Base-by-base conservation (phyloP, 2,888 invertebrate genomes). In the Dendrolimus pini region DNA sequence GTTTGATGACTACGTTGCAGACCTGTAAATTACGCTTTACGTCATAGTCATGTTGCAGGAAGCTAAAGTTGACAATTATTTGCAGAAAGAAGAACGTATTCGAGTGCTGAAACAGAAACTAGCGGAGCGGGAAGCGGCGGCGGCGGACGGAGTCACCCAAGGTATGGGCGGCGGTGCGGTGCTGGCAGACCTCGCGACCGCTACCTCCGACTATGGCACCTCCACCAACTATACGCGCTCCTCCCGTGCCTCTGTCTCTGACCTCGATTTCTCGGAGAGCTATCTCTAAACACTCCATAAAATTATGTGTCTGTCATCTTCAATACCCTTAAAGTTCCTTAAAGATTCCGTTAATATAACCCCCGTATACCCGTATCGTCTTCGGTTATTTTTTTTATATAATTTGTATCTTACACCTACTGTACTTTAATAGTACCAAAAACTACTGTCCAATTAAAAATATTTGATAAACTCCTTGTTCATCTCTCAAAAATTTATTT, bases 1-100 rank as follows among this genome's bases (percentile, higher is more conserved):
- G 30, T 30, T 30, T 30, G 30, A 6, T 30, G 30, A 30, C 18
- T 18, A 18, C 30, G 30, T 30, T 30, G 6, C 6, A 30, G 30
- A 30, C 30, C 30, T 30, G 3, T 9, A 12, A 8, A 47, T 12
- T 47, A 12, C 7, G 47, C 10, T 47, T 47, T 9, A 47, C 9
- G 6, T 47, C 9, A 2, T 47, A 2, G 47, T 10, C 47, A 47
- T 6, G 9, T 47, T 47, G 12, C 6, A 7, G 10, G 13, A n/a
- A 54, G 10, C 10, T 54, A 9, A 13, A 14, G 58, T 53, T 56
- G 53, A 59, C 60, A 56, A 57, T 13, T 66, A 13, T 66, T 86
- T 81, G 41, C 91, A 97, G 96, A 97, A 97, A 91, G 97, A 97
- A 88, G 97, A 97, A 77, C 95, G 96, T 78, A 96, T 97, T 65